A percentile compares a stretch with the other conserved stretches of the same genome.
Conservation (phyloP, 2,797 vertebrate genomes). For the Chromis chromis region DNA sequence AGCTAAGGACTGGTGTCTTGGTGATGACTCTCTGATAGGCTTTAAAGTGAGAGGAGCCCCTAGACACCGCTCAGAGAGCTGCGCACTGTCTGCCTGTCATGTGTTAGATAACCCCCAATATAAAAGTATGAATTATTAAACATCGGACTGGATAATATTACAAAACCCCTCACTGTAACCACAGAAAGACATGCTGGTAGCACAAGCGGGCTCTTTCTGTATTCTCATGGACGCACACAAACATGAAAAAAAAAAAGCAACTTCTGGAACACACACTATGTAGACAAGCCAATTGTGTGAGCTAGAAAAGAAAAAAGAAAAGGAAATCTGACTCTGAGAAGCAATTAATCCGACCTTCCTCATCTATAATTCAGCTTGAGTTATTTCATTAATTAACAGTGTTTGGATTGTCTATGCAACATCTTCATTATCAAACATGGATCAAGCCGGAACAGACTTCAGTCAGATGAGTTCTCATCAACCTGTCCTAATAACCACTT, state of each 20-base stretch:
- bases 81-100: slow-evolving; percentile 61
- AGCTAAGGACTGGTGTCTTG: slow-evolving; percentile 63
- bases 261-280: slow-evolving; percentile 33
- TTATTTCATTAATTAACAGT: slow-evolving; percentile 80
- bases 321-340: slow-evolving; percentile 43
- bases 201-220: slow-evolving; percentile 8
- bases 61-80: slow-evolving; percentile 63
- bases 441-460: slow-evolving; percentile 58
- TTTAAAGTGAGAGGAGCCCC: slow-evolving; percentile 61
- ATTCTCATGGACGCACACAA: slow-evolving; percentile 10
- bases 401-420: slow-evolving; percentile 70
- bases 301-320: slow-evolving; percentile 22
- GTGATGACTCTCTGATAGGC: slow-evolving; percentile 66
- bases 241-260: slow-evolving; percentile 1
- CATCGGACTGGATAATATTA: slow-evolving; percentile 70
- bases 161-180: slow-evolving; percentile 47
- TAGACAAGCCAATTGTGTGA: slow-evolving; percentile 44
- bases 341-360: slow-evolving; percentile 76
- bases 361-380: slow-evolving; percentile 77
- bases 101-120: slow-evolving; percentile 75
- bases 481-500: slow-evolving; percentile 43
- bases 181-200: slow-evolving; percentile 31
- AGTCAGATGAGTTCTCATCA: slow-evolving; percentile 59
- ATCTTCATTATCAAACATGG: slow-evolving; percentile 75
- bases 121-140: slow-evolving; percentile 78